Evolutionary conservation across 2,888 invertebrate genomes (phyloP).

Genomic region (Drosophila mayaguana): DNA sequence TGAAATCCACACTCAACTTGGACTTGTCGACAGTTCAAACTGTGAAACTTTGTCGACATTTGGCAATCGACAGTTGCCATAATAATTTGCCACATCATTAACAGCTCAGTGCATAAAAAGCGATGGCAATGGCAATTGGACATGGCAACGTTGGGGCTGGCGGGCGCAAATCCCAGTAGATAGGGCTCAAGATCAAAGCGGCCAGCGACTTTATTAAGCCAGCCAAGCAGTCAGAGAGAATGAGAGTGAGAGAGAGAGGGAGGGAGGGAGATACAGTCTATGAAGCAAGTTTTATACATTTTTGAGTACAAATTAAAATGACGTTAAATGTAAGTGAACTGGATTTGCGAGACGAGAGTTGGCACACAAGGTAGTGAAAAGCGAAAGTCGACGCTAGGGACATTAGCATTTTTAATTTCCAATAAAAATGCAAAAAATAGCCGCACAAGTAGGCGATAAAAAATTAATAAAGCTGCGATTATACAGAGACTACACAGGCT

Average conservation of each 20-base stretch:
- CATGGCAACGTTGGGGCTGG: background rate
- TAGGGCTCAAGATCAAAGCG: conserved; percentile 64
- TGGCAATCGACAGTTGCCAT: conserved; percentile 73
- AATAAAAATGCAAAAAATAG: conserved; percentile 79
- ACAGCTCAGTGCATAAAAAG: conserved; percentile 74
- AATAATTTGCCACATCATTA: conserved; percentile 82
- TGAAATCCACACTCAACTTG: conserved; percentile 1
- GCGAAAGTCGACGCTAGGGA: conserved; percentile 53
- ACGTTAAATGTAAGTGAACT: conserved; percentile 59
- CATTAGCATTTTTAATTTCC: conserved; percentile 80
- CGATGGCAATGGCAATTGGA: conserved; percentile 44
- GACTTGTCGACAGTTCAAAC: conserved; percentile 11
- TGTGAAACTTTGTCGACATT: conserved; percentile 37
- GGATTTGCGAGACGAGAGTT: conserved; percentile 4
- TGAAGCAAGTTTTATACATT: conserved; percentile 63
- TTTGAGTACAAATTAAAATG: conserved; percentile 72
- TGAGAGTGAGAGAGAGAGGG: background rate
- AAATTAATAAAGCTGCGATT: conserved; percentile 81
- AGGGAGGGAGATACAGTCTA: background rate
- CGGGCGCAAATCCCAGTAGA: conserved; percentile 29
- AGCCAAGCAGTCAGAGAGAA: conserved; percentile 18
- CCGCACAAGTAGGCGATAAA: conserved; percentile 79
- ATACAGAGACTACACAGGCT: conserved; percentile 55
- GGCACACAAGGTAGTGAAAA: conserved; percentile 36
- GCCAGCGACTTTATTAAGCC: conserved; percentile 66